Conservation (phyloP, 1,140 invertebrate genomes). For the Drosophila tani region DNA sequence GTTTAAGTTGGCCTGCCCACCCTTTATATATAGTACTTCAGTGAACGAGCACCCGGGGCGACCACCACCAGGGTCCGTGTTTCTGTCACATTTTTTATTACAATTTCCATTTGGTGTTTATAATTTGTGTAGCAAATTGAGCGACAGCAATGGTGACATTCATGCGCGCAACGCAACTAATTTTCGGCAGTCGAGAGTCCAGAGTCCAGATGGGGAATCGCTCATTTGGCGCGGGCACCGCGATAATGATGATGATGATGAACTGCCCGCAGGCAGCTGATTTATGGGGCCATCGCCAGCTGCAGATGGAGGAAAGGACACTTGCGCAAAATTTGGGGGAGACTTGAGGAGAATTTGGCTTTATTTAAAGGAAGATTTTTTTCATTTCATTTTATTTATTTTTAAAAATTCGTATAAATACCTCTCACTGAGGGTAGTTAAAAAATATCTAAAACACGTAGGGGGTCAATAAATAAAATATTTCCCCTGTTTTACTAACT, state of each 20-base stretch:
- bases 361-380: too few species aligned
- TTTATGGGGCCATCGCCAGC: conserved; percentile 54
- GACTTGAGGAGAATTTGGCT: not conserved
- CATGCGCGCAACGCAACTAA: conserved; percentile 63
- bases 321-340: not conserved
- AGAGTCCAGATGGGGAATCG: conserved; percentile 56
- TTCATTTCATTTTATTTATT: too few species aligned
- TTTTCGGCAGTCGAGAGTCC: conserved; percentile 18
- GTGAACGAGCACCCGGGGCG: conserved; percentile 7
- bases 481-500: too few species aligned
- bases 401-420: too few species aligned
- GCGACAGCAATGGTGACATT: conserved; percentile 72
- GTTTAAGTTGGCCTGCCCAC: conserved; percentile 51
- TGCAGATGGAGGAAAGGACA: conserved; percentile 13
- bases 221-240: conserved; percentile 29
- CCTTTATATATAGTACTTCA: conserved; percentile 16
- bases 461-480: too few species aligned
- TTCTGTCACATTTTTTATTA: conserved; percentile 55
- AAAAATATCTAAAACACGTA: too few species aligned
- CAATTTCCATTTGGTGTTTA: conserved; percentile 76
- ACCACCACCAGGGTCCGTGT: conserved; percentile 23
- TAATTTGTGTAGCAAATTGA: conserved; percentile 79
- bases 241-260: conserved; percentile 68
- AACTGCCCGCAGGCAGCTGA: conserved; percentile 72
- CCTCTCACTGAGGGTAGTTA: too few species aligned